Evolutionary conservation across 2,113 vertebrate genomes (phyloP), one percentile per base, ranked within the genome.

Genomic region (Petaurus breviceps): DNA sequence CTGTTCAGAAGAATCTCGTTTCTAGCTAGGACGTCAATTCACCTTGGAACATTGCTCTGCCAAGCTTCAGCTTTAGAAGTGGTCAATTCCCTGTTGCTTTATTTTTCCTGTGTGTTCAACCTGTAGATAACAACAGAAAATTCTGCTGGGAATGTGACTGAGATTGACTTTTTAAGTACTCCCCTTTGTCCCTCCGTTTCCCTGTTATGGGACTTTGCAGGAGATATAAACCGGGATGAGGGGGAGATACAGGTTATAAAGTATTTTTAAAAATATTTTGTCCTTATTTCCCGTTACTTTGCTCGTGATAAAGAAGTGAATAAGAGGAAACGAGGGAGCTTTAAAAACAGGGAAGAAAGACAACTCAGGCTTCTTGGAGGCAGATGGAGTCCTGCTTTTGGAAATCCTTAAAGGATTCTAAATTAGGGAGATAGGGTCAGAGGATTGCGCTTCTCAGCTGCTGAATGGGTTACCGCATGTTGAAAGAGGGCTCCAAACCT

Each of bases 401-500:
- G 68, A 84, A 43, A 8, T 84, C 68, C 68, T 84, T 84, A 22
- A 43, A 92, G 25, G 54, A 31, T 93, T 43, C 68, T 84, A 23
- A 22, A 84, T 84, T 49, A 37, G 37, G 26, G 68, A 23, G 4
- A 43, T 84, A 8, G 6, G 37, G 19, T n/a, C 16, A 43, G 68
- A 84, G 68, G n/a, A 84, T 37, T 19, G 96, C 95, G 43, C 96
- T 98, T 99, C 97, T 77, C 31, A 94, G 90, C 97, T 7, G 52
- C 90, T 90, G 54, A 92, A 91, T 95, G 90, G 57, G 93, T 97
- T 96, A 90, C 94, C 97, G 98, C 97, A 61, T 92, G 98, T 98
- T 98, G 55, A 95, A 98, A 97, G 98, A 97, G 96, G 98, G 97
- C 94, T 97, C 95, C 95, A 55, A 94, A 4, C 53, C 89, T 95